A percentile compares a stretch with the other conserved stretches of the same genome.
Conservation (phyloP, 2,797 vertebrate genomes). For the Schizothorax lantsangensis region DNA sequence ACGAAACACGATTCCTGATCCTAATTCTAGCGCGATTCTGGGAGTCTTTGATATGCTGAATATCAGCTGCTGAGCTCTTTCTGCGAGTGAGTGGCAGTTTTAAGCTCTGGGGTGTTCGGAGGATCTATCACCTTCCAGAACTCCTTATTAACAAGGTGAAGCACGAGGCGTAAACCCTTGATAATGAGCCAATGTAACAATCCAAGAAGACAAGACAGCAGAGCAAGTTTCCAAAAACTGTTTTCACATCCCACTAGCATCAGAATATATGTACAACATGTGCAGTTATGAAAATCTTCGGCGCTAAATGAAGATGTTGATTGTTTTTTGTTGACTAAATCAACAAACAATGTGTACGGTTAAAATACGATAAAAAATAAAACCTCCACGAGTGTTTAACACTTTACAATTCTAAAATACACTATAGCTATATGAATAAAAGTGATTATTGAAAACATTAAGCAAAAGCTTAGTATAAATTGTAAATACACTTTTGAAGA, state of each 20-base stretch:
- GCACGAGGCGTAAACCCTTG: constrained; percentile 1
- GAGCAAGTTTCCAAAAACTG: constrained; percentile 15
- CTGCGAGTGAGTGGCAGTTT: constrained; percentile 1
- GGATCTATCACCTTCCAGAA: constrained; percentile 41
- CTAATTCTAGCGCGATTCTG: constrained; percentile 15
- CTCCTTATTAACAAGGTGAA: constrained; percentile 59
- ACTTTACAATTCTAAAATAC: background rate
- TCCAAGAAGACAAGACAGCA: constrained; percentile 11
- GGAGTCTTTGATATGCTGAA: constrained; percentile 53
- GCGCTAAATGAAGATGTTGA: background rate
- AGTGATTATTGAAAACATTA: background rate
- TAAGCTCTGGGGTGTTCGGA: constrained; percentile 37
- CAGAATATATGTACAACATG: background rate
- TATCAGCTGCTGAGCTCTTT: constrained; percentile 35
- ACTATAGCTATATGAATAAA: background rate
- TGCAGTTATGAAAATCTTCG: background rate
- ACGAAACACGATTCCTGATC: constrained; percentile 19
- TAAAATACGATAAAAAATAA: background rate
- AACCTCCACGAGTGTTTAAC: background rate
- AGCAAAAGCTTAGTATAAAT: too few species aligned
- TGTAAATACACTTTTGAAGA: too few species aligned
- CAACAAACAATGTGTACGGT: background rate
- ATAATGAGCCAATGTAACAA: constrained; percentile 37
- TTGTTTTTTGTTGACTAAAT: background rate
- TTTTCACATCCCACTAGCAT: constrained; percentile 3